phyloP scores from a whole-genome alignment of 2,888 invertebrate genomes.

The Lasioglossum oenotherae region DNA sequence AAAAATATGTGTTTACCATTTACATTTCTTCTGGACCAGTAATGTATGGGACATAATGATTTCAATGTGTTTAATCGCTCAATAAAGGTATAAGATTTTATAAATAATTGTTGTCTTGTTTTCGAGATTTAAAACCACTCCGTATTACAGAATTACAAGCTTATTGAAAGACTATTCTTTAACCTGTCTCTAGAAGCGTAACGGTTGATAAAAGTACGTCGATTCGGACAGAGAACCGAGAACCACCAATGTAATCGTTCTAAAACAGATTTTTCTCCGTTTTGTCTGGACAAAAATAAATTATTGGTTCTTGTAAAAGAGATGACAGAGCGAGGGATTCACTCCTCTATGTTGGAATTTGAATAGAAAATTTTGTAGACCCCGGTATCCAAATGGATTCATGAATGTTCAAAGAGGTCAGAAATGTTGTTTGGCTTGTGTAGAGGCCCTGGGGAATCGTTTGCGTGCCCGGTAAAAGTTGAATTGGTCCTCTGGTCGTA shows the following conservation, averaged over 20 bases:
- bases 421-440: background rate
- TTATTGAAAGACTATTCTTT: background rate
- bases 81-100: constrained; percentile 47
- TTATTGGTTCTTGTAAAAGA: no score
- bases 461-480: background rate
- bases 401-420: background rate
- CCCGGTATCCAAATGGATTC: background rate
- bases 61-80: constrained; percentile 20
- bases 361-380: no score
- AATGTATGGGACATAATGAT: constrained; percentile 23
- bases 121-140: background rate
- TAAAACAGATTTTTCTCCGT: no score
- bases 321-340: no score
- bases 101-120: constrained; percentile 6
- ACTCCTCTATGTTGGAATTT: no score
- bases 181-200: no score
- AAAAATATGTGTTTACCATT: constrained; percentile 41
- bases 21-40: constrained; percentile 40
- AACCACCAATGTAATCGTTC: no score
- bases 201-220: no score
- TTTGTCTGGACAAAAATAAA: no score
- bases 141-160: background rate
- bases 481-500: constrained; percentile 21
- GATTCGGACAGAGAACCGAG: no score
- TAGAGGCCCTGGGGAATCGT: background rate